Conservation (phyloP, 1,140 invertebrate genomes). For the Cheumatopsyche charites region DNA sequence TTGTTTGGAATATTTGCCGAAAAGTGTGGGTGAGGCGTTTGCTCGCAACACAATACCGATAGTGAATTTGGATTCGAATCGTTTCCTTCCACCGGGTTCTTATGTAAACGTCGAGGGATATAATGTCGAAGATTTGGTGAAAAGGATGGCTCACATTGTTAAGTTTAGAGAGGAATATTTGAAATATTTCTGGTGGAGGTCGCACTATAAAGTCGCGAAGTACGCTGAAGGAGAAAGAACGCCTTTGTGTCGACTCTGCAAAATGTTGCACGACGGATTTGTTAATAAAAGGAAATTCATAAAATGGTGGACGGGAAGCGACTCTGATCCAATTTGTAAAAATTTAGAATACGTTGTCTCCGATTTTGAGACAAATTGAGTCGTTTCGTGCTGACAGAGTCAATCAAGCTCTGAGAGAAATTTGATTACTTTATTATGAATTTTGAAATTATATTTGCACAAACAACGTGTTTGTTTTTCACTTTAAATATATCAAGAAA, state of each 20-base stretch:
- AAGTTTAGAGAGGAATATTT: conserved; percentile 8
- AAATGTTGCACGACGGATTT: not conserved
- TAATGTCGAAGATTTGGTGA: not conserved
- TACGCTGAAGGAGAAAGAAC: not conserved
- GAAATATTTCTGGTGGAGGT: conserved; percentile 24
- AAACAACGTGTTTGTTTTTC: no score
- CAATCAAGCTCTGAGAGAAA: no score
- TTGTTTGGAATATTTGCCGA: conserved; percentile 65
- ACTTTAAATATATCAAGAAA: no score
- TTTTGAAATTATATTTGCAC: no score
- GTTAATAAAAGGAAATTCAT: conserved; percentile 2
- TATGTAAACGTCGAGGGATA: conserved; percentile 63
- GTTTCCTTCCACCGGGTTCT: conserved; percentile 59
- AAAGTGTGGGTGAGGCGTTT: conserved; percentile 63
- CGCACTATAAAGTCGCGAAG: not conserved
- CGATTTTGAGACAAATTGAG: no score
- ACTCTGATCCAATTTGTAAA: not conserved
- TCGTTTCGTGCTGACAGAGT: no score
- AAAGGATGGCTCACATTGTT: not conserved
- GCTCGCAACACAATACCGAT: conserved; percentile 61
- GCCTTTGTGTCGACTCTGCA: not conserved
- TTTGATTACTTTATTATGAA: no score
- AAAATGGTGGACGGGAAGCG: not conserved
- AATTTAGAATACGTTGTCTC: not conserved
- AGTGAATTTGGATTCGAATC: conserved; percentile 63